A percentile compares a stretch with the other conserved stretches of the same genome.
These are phyloP conservation scores for Xestia ashworthii DNA, from an alignment of 2,888 invertebrate genomes.

Conservation along the genomic window DNA sequence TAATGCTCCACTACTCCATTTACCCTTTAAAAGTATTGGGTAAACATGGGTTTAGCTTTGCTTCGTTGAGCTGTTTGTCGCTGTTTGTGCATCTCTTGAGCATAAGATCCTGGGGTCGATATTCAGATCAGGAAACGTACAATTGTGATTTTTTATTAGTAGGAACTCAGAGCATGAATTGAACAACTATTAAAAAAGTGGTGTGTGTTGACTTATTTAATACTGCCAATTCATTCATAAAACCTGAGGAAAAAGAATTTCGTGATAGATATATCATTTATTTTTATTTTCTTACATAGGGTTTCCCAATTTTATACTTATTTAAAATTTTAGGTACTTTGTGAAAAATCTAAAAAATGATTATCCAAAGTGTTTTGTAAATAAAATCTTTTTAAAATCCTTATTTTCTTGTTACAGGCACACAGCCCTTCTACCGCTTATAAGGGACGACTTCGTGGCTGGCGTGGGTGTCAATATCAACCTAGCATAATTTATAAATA, in stretches of 20 bases:
- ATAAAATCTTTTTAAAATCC: neutral
- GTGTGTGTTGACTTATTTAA: neutral
- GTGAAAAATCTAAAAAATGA: too few species aligned
- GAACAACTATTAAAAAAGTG: too few species aligned
- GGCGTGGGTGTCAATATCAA: slow-evolving; percentile 91
- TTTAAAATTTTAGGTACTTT: too few species aligned
- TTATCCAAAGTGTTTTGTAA: neutral
- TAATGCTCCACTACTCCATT: too few species aligned
- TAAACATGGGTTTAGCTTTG: neutral
- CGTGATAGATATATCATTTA: neutral
- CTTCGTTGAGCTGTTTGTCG: neutral
- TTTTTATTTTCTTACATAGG: too few species aligned
- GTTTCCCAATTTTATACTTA: too few species aligned
- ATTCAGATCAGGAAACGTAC: neutral
- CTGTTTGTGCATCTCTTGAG: neutral
- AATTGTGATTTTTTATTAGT: too few species aligned
- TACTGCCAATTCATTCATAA: too few species aligned
- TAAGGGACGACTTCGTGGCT: slow-evolving; percentile 92
- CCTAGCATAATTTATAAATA: slow-evolving; percentile 84
- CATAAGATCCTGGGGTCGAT: neutral
- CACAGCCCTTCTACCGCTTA: slow-evolving; percentile 92
- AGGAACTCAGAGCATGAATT: too few species aligned
- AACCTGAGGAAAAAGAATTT: neutral
- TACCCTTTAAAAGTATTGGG: too few species aligned
- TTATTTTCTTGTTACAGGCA: slow-evolving; percentile 89